Conservation (phyloP, 1,140 invertebrate genomes). For the Phenacoccus solenopsis region DNA sequence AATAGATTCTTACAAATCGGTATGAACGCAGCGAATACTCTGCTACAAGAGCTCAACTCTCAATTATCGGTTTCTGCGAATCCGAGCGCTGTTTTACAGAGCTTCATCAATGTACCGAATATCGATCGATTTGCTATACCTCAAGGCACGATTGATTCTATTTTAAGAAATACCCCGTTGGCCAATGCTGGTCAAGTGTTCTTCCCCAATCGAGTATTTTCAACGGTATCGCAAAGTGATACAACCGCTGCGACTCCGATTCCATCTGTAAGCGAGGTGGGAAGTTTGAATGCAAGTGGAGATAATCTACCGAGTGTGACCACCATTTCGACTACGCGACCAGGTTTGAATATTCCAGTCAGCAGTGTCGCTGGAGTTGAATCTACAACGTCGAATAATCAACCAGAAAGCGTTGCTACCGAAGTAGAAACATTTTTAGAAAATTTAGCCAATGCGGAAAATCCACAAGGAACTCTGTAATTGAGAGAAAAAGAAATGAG, state of each 20-base stretch:
- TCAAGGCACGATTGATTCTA: neutral
- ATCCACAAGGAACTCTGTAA: neutral
- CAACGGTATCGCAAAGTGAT: no score
- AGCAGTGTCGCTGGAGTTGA: neutral
- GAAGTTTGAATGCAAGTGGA: no score
- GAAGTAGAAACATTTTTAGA: neutral
- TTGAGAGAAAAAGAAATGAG: no score
- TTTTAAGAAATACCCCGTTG: neutral
- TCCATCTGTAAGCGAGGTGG: no score
- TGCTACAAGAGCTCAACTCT: neutral
- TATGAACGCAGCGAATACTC: neutral
- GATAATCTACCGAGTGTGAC: no score
- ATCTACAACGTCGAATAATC: neutral
- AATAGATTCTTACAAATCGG: neutral
- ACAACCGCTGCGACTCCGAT: no score
- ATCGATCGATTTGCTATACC: neutral
- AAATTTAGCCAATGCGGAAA: neutral
- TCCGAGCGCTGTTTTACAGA: neutral
- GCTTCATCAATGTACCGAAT: neutral
- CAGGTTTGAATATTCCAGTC: neutral
- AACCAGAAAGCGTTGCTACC: neutral
- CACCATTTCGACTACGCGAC: neutral
- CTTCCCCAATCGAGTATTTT: neutral
- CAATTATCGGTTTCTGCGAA: neutral
- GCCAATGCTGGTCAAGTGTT: neutral